These are phyloP conservation scores for Zapus hudsonius DNA, from an alignment of 2,113 vertebrate genomes.

Conservation along the genomic window DNA sequence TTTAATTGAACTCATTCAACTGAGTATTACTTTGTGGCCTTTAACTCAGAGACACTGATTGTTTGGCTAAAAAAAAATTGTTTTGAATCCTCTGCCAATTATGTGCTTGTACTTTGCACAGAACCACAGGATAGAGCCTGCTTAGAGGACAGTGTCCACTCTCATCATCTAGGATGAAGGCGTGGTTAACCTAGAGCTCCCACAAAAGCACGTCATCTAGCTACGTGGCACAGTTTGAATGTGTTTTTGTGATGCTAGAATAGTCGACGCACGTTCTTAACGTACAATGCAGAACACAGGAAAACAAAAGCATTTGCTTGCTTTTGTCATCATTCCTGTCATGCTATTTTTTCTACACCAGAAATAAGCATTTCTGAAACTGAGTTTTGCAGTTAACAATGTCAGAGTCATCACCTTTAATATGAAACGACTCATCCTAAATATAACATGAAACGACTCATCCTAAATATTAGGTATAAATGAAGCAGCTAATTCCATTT, in stretches of 20 bases:
- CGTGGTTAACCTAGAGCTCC: not conserved
- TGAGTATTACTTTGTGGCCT: not conserved
- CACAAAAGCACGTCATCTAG: not conserved
- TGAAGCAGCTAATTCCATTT: conserved; percentile 23
- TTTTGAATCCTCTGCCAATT: not conserved
- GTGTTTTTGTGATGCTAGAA: not conserved
- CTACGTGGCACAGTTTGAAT: not conserved
- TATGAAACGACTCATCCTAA: not conserved
- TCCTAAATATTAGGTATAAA: conserved; percentile 49
- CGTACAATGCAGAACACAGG: not conserved
- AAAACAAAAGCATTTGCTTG: not conserved
- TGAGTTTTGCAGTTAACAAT: conserved; percentile 50
- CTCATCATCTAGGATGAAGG: not conserved
- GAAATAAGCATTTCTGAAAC: conserved; percentile 48
- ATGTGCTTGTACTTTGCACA: not conserved
- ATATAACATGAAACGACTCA: not conserved
- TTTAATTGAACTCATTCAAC: not conserved
- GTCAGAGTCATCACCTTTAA: not conserved
- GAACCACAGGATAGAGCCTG: not conserved
- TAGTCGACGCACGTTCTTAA: not conserved
- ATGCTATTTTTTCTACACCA: not conserved
- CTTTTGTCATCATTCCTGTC: not conserved
- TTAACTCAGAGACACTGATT: not conserved
- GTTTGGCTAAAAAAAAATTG: not conserved
- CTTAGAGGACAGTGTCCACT: no score